A percentile compares a stretch with the other conserved stretches of the same genome.
Evolutionary conservation across 2,113 vertebrate genomes (phyloP).

Genomic region (Meriones unguiculatus): DNA sequence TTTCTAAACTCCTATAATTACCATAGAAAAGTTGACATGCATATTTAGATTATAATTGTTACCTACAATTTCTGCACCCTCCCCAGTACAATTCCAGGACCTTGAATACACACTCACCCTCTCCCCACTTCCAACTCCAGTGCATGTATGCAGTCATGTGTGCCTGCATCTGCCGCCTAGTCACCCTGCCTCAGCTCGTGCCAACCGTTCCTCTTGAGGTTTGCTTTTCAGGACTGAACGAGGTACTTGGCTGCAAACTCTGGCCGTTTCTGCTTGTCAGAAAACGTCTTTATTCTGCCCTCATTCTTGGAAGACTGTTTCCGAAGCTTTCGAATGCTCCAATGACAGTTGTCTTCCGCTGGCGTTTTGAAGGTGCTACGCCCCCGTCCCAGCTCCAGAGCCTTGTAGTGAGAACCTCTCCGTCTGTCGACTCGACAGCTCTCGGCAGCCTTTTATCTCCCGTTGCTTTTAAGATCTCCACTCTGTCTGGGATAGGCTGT

Average conservation of each 20-base stretch:
- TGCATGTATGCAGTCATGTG: background rate
- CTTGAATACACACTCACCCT: background rate
- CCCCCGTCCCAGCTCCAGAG: background rate
- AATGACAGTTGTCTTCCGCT: background rate
- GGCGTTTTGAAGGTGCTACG: conserved; percentile 32
- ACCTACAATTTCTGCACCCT: background rate
- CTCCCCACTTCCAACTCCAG: background rate
- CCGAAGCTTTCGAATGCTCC: conserved; percentile 20
- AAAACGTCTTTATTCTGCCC: conserved; percentile 53
- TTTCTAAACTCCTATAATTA: conserved; percentile 64
- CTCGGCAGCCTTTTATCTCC: conserved; percentile 54
- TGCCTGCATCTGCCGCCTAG: background rate
- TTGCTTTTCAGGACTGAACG: background rate
- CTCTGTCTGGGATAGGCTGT: background rate
- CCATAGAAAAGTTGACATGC: background rate
- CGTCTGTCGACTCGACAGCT: background rate
- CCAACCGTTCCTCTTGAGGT: background rate
- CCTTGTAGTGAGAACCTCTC: conserved; percentile 22
- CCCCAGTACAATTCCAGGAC: background rate
- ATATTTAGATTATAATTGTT: conserved; percentile 13
- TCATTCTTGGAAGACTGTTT: conserved; percentile 34
- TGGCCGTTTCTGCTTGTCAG: conserved; percentile 29
- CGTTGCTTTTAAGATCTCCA: conserved; percentile 48
- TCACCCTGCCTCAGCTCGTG: background rate
- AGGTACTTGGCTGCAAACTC: conserved; percentile 10